Base-by-base conservation (phyloP, 2,113 vertebrate genomes). In the Lipophrys pholis region DNA sequence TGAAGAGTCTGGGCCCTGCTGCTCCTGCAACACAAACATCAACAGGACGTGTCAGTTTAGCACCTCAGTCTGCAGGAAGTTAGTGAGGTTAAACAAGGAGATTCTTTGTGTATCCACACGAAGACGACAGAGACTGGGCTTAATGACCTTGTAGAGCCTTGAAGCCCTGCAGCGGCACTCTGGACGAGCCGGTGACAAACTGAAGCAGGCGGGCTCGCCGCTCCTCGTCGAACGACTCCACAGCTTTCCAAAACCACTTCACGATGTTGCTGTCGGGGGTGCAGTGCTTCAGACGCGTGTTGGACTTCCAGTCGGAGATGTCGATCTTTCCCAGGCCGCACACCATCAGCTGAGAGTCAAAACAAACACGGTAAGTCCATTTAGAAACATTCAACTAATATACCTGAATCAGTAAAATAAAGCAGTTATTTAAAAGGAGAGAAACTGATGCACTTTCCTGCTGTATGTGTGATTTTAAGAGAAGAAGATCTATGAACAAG, bases 161-260 rank as follows among this genome's bases (percentile, higher is more conserved):
- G 92, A 99, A 99, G 84, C 98, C 98, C 86, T 99, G 98, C 85
- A 99, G 95, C 1, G 98, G 98, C 76, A 99, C 98, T 65, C 98
- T 78, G 40, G 98, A 99, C 0, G 98, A 99, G 59, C 98, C 98
- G 0, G 98, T 99, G 62, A 99, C 98, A 40, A 99, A 99, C 95
- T 99, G 98, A 16, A 99, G 95, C 3, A 99, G 92, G 4, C 98
- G 91, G 0, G 98, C 98, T 76, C 98, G 91, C 76, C 97, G 90
- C 84, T 99, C 98, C 82, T 99, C 98, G 2, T 99, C 98, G 9
- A 97, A 99, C 0, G 96, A 93, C 91, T 99, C 98, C 91, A 99
- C 97, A 0, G 97, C 97, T 83, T 96, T 97, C 98, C 97, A 99
- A 92, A 99, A 99, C 98, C 98, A 99, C 85, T 97, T 98, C 68